phyloP scores from a whole-genome alignment of 2,888 invertebrate genomes.

The Eudemis profundana region DNA sequence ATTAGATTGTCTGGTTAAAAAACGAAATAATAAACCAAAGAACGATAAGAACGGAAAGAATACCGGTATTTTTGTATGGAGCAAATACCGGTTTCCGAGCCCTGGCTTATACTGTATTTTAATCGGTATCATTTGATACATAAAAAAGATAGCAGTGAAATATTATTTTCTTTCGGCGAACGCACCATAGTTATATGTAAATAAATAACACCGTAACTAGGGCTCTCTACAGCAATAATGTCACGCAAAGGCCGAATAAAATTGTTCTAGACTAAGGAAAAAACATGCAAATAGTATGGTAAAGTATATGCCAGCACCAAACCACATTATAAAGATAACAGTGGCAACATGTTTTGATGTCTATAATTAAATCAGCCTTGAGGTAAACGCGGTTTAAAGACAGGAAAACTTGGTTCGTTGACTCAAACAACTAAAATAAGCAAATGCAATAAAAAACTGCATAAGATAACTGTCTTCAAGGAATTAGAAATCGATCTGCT shows the following conservation, averaged over 20 bases:
- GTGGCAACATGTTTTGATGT: constrained; percentile 29
- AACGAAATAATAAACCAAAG: too few species aligned
- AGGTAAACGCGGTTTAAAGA: constrained; percentile 15
- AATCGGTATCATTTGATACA: too few species aligned
- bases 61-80: too few species aligned
- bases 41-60: too few species aligned
- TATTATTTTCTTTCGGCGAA: too few species aligned
- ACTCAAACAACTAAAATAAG: constrained; percentile 1
- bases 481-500: constrained; percentile 34
- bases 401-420: constrained; percentile 32
- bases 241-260: constrained; percentile 6
- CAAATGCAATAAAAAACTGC: background rate
- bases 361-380: constrained; percentile 32
- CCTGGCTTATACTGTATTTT: too few species aligned
- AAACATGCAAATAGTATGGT: background rate
- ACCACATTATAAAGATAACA: constrained; percentile 30
- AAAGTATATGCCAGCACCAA: constrained; percentile 1
- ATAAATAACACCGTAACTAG: too few species aligned
- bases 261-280: constrained; percentile 11
- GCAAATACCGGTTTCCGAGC: too few species aligned
- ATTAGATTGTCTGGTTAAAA: too few species aligned
- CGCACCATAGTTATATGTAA: too few species aligned
- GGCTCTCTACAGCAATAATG: background rate
- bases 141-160: too few species aligned
- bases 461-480: constrained; percentile 26